Evolutionary conservation across 2,888 invertebrate species (phyloP).

Genomic region (Pyrrhia umbra): DNA sequence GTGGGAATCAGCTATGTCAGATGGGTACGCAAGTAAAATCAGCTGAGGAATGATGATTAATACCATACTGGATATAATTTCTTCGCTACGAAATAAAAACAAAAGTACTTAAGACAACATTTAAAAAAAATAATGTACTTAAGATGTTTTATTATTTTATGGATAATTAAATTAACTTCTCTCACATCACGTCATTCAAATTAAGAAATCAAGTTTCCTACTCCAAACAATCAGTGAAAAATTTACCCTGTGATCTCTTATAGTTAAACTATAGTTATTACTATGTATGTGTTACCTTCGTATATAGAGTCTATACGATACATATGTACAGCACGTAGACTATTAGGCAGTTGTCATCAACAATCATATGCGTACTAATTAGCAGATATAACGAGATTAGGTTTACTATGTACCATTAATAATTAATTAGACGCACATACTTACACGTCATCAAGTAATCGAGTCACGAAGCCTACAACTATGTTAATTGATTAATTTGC

Average conservation of each 20-base stretch:
- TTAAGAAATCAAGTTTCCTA: too few species aligned
- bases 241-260: too few species aligned
- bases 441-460: conserved; percentile 56
- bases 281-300: too few species aligned
- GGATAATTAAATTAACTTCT: too few species aligned
- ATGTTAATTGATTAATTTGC: conserved; percentile 62
- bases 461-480: conserved; percentile 49
- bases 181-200: too few species aligned
- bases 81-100: too few species aligned
- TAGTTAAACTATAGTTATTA: too few species aligned
- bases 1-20: not conserved
- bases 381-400: conserved; percentile 56
- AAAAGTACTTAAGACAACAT: too few species aligned
- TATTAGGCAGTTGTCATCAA: conserved; percentile 37
- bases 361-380: conserved; percentile 55
- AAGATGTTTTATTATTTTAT: too few species aligned
- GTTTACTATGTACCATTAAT: conserved; percentile 52
- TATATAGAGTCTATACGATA: not conserved
- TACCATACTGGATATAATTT: too few species aligned
- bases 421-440: conserved; percentile 61
- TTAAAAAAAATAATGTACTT: too few species aligned
- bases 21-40: not conserved
- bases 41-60: too few species aligned
- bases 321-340: conserved; percentile 2
- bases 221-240: not conserved